A percentile compares a stretch with the other conserved stretches of the same genome.
Evolutionary conservation across 2,113 vertebrate species (phyloP).

Genomic region (Plecotus auritus): DNA sequence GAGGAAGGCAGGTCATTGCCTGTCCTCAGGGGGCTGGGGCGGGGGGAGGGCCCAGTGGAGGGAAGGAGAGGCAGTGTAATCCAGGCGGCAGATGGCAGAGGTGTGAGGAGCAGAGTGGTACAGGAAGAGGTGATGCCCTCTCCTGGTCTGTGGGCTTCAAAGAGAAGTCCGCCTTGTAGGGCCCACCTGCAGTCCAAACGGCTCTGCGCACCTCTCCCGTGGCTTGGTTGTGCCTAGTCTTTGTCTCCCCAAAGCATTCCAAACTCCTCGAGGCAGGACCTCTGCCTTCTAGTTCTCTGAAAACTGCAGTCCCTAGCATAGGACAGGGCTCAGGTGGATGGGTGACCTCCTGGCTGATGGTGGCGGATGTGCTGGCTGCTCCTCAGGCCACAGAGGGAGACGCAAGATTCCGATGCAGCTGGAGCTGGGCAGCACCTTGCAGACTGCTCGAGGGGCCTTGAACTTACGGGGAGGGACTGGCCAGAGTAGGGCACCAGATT

Average conservation of each 20-base stretch:
- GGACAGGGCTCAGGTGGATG: background rate
- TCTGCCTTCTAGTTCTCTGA: background rate
- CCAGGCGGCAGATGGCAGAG: background rate
- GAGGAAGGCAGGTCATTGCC: background rate
- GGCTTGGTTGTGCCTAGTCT: no score
- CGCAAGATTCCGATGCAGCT: background rate
- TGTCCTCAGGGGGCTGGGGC: background rate
- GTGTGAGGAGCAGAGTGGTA: fast-evolving
- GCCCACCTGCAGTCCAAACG: background rate
- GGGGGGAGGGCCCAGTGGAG: fast-evolving
- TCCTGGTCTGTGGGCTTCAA: background rate
- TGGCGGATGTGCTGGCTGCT: background rate
- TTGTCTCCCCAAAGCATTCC: background rate
- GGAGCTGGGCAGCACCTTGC: background rate
- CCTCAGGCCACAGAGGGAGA: background rate
- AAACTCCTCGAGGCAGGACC: background rate
- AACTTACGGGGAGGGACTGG: background rate
- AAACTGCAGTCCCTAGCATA: background rate
- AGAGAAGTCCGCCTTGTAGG: background rate
- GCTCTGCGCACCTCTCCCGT: fast-evolving
- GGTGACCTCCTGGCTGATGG: background rate
- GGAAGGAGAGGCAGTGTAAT: background rate
- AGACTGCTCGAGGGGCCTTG: background rate
- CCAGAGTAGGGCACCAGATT: fast-evolving
- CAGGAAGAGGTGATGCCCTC: background rate